Conservation (phyloP, 2,113 vertebrate species). For the Gymnorhina tibicen region DNA sequence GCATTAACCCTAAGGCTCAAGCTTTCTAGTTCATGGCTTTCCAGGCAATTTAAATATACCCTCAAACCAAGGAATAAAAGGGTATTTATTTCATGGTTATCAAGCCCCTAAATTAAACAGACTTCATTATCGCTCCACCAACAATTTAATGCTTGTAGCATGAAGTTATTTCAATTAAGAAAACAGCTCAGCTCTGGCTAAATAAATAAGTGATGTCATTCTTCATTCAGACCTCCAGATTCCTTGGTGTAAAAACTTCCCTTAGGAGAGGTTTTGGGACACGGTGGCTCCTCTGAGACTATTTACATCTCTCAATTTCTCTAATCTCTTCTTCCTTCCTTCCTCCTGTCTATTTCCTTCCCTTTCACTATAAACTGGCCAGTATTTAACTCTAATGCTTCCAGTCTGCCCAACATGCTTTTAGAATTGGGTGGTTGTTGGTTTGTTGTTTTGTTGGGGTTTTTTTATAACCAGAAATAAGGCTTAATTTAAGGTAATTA, state of each 20-base stretch:
- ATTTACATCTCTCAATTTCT: constrained; percentile 73
- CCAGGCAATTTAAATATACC: constrained; percentile 12
- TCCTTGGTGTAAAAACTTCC: constrained; percentile 59
- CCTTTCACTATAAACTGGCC: constrained; percentile 32
- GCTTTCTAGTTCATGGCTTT: not conserved
- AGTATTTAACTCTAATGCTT: constrained; percentile 35
- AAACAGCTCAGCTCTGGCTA: constrained; percentile 67
- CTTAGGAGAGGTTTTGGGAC: constrained; percentile 67
- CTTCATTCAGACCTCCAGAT: constrained; percentile 70
- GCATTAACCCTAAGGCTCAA: not conserved
- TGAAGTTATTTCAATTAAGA: constrained; percentile 70
- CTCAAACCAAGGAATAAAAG: not conserved
- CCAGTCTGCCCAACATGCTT: constrained; percentile 25
- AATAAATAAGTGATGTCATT: constrained; percentile 75
- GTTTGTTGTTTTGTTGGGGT: not conserved
- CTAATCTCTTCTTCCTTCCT: constrained; percentile 72
- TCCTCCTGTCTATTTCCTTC: constrained; percentile 67
- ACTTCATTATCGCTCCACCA: constrained; percentile 55
- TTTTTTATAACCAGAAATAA: constrained; percentile 72
- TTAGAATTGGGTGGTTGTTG: constrained; percentile 21
- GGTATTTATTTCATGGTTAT: constrained; percentile 51
- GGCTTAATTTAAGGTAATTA: constrained; percentile 76
- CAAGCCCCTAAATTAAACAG: constrained; percentile 55
- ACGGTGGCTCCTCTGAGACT: constrained; percentile 73
- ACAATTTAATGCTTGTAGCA: constrained; percentile 57